Evolutionary conservation across 1,140 invertebrate genomes (phyloP), one percentile per base, ranked within the genome.

Genomic region (Carcinoscorpius rotundicauda): DNA sequence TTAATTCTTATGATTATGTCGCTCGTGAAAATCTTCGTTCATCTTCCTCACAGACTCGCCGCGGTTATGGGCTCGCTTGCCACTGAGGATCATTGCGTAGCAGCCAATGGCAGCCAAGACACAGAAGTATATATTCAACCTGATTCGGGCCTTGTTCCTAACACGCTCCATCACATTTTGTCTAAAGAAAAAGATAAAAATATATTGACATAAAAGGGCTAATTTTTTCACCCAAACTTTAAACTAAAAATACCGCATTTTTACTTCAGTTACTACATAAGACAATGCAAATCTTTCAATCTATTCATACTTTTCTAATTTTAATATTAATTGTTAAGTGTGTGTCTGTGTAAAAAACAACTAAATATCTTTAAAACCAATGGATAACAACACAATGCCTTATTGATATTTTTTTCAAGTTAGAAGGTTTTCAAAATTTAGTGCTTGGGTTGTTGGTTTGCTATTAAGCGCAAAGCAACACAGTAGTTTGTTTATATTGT

Each of bases 1-100:
- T 61, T 64, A 62, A 56, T 69, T 63, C 10, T 64, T 66, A 6
- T n/a, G 51, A 57, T 70, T 68, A 49, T 70, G 61, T 52, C 68
- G 56, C 50, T 65, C 51, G 49, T 68, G 66, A 58, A 64, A 70
- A 5, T 64, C 53, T 8, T 48, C 6, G 51, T 63, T 64, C 49
- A 62, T 66, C 52, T 70, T 70, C 6, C 52, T 51, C 6, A 70
- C 10, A 48, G 57, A 61, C n/a, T 68, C 64, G 11, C 69, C 69
- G 3, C 62, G 49, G 57, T 66, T 58, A 10, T 61, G 63, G 11
- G 64, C 64, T 49, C 59, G 52, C 29, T 68, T 70, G 0, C 66
- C 67, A 49, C 58, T 59, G 49, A 64, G 56, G n/a, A 66, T 29
- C 59, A 66, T 64, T 5, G 11, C 29, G 51, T 66, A 51, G 49